Conservation (phyloP, 2,797 vertebrate species). For the Coregonus sp. region DNA sequence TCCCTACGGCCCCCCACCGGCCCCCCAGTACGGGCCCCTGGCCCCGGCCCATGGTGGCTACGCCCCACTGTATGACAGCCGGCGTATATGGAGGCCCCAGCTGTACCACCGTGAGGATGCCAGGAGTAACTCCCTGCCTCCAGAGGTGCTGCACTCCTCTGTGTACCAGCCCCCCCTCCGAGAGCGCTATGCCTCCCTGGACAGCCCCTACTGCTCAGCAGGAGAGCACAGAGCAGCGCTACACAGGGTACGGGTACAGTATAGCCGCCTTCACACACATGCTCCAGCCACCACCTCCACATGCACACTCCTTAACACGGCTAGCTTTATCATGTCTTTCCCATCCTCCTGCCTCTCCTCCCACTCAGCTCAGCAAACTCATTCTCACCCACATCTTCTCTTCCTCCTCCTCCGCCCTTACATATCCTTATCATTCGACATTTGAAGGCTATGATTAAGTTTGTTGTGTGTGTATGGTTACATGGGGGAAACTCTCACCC, state of each 20-base stretch:
- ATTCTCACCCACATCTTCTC: background rate
- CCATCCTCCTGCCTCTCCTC: background rate
- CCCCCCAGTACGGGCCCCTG: constrained; percentile 85
- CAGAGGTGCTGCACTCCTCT: constrained; percentile 91
- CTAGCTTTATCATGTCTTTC: too few relatives aligned
- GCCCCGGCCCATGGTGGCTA: constrained; percentile 87
- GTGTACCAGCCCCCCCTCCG: constrained; percentile 92
- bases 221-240: constrained; percentile 85
- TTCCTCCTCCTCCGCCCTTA: background rate
- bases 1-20: constrained; percentile 75
- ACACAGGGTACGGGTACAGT: constrained; percentile 77
- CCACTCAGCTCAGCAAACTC: background rate
- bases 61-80: constrained; percentile 93
- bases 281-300: background rate
- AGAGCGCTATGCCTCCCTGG: constrained; percentile 94
- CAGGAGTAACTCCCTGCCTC: constrained; percentile 95
- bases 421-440: too few relatives aligned
- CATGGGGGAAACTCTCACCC: too few relatives aligned
- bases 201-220: constrained; percentile 90
- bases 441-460: too few relatives aligned
- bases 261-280: background rate
- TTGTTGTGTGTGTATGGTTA: too few relatives aligned
- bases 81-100: constrained; percentile 93
- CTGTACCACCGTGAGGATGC: constrained; percentile 95
- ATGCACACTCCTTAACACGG: too few relatives aligned